Percentiles rank a stretch among this genome's conserved stretches.
Evolutionary conservation across 2,888 invertebrate species (phyloP).

Genomic region (Merodon equestris): DNA sequence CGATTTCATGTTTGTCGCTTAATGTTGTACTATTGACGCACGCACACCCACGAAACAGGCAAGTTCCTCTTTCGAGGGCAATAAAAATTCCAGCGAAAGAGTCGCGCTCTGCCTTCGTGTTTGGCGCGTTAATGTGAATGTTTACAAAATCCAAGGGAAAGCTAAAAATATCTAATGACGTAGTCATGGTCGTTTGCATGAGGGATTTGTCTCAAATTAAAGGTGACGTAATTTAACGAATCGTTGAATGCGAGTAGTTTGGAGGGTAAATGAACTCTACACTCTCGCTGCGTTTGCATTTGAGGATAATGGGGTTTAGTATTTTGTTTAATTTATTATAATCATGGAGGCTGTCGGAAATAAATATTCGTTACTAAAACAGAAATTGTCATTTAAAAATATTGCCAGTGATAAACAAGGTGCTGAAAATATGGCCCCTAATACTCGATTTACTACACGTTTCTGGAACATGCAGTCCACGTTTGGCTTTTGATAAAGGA

Average conservation of each 20-base stretch:
- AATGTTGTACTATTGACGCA: neutral
- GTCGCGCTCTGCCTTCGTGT: too few relatives aligned
- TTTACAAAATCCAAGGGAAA: conserved; percentile 49
- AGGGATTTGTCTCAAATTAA: conserved; percentile 44
- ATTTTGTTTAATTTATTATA: neutral
- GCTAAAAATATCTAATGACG: conserved; percentile 64
- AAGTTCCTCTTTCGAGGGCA: neutral
- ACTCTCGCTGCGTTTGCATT: conserved; percentile 21
- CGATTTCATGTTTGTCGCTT: too few relatives aligned
- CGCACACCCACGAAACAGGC: neutral
- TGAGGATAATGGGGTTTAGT: neutral
- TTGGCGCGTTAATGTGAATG: conserved; percentile 37
- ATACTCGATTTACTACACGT: too few relatives aligned
- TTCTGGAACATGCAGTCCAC: too few relatives aligned
- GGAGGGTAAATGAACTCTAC: conserved; percentile 31
- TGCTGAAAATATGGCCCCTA: too few relatives aligned
- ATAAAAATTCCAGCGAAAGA: conserved; percentile 20
- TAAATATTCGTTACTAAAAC: too few relatives aligned
- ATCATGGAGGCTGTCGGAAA: too few relatives aligned
- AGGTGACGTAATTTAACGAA: conserved; percentile 52
- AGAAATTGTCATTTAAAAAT: too few relatives aligned
- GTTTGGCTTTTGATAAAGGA: too few relatives aligned
- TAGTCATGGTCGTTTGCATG: conserved; percentile 27
- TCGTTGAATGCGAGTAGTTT: conserved; percentile 31
- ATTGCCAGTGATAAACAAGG: too few relatives aligned